Evolutionary conservation across 2,888 invertebrate genomes (phyloP), one percentile per base, ranked within the genome.

Genomic region (Melanostoma scalare): DNA sequence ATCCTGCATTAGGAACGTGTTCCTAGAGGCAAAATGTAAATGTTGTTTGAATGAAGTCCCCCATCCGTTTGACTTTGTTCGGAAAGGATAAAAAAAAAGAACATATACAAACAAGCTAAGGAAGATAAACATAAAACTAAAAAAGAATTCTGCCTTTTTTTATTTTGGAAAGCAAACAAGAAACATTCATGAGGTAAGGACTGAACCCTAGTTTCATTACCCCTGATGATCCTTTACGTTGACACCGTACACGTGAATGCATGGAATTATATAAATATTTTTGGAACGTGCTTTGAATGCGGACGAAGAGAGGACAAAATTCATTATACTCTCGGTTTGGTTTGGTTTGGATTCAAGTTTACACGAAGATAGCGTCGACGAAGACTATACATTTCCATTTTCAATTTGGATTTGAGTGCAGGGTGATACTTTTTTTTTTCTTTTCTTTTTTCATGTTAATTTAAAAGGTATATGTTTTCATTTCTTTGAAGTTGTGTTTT

Each of bases 1-100:
- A 76, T 81, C 60, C 48, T 50, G 48, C 69, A 81, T 65, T 75
- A 71, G 53, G 40, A 60, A 75, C 75, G 71, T 75, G 63, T 71
- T 81, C 46, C 69, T 67, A n/a, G 71, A 81, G 65, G 71, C 42
- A 60, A 81, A 75, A 73, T 78, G 73, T 40, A 78, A 78, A 67
- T 78, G 50, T 63, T 63, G 6, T 50, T 20, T 20, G 50, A 63
- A 78, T 60, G 65, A 46, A 56, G 65, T 72, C 50, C 56, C 50
- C 52, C 65, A 42, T 65, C 52, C 3, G 56, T 58, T 52, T 35
- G 33, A 35, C 33, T 53, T 63, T 65, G 46, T 46, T 69, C 53
- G 46, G 40, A 10, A 73, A 40, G 52, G 55, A 67, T 42, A 35
- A 42, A 67, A 44, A 48, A 20, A 31, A 56, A 46, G 6, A 44